A percentile compares a stretch with the other conserved stretches of the same genome.
Evolutionary conservation across 1,140 invertebrate species (phyloP).

Genomic region (Calliopsis andreniformis): DNA sequence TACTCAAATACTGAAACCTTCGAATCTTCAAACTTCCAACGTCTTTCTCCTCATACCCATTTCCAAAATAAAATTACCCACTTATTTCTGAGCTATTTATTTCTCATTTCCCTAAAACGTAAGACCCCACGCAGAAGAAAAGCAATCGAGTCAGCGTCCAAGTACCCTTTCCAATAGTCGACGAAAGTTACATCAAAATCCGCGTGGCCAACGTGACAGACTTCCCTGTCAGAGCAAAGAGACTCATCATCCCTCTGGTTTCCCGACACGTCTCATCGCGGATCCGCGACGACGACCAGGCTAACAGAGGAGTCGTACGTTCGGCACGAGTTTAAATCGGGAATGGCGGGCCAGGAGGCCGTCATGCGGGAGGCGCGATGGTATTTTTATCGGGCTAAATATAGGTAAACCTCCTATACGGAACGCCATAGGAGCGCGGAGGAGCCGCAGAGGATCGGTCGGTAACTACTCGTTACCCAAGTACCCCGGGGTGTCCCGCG

Average conservation of each 20-base stretch:
- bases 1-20: no score
- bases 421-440: conserved; percentile 68
- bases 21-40: no score
- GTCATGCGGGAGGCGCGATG: conserved; percentile 79
- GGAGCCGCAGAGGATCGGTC: conserved; percentile 51
- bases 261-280: conserved; percentile 35
- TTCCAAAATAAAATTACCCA: no score
- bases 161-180: no score
- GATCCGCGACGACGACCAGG: conserved; percentile 47
- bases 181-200: neutral
- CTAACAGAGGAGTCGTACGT: conserved; percentile 30
- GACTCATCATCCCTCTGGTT: neutral
- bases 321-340: conserved; percentile 77
- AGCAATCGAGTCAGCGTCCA: no score
- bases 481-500: conserved; percentile 65
- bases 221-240: no score
- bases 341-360: conserved; percentile 77
- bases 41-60: no score
- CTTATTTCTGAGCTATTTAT: no score
- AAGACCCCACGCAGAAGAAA: no score
- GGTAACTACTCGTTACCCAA: conserved; percentile 73
- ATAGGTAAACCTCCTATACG: conserved; percentile 76
- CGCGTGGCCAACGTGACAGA: no score
- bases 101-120: no score
- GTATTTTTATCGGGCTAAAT: conserved; percentile 81